Conservation (phyloP, 1,140 invertebrate species). For the Melitaea cinxia region DNA sequence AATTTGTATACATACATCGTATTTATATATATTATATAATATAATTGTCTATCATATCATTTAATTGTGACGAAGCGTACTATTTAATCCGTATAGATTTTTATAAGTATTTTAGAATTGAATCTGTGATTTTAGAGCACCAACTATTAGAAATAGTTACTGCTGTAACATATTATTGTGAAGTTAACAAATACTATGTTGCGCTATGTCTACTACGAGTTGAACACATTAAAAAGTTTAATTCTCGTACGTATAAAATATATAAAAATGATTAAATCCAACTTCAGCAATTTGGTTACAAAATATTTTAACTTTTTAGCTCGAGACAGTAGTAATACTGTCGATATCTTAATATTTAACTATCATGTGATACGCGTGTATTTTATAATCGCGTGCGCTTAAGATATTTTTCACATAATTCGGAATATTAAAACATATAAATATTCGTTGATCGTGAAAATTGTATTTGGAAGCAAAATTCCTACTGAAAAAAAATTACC, state of each 20-base stretch:
- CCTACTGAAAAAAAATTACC: conserved; percentile 56
- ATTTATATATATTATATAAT: too few species aligned
- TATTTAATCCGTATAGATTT: too few species aligned
- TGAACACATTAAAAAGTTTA: conserved; percentile 1
- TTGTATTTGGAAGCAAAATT: conserved; percentile 72
- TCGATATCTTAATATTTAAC: conserved; percentile 25
- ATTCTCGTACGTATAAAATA: not conserved
- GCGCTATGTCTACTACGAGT: not conserved
- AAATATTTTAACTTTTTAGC: conserved; percentile 39
- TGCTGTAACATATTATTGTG: too few species aligned
- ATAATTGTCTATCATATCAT: too few species aligned
- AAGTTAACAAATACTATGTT: too few species aligned
- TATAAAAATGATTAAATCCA: conserved; percentile 10
- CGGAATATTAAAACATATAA: conserved; percentile 72
- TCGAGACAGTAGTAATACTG: conserved; percentile 32
- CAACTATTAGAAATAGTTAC: too few species aligned
- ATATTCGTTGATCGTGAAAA: conserved; percentile 79
- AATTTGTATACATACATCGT: too few species aligned
- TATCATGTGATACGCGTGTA: conserved; percentile 50
- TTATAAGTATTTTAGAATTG: too few species aligned
- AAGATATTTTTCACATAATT: conserved; percentile 41
- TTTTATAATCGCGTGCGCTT: conserved; percentile 56
- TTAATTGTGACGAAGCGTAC: too few species aligned
- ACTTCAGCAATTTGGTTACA: conserved; percentile 24
- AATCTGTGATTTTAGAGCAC: too few species aligned